Evolutionary conservation across 2,888 invertebrate species (phyloP).

Genomic region (Halictus quadricinctus): DNA sequence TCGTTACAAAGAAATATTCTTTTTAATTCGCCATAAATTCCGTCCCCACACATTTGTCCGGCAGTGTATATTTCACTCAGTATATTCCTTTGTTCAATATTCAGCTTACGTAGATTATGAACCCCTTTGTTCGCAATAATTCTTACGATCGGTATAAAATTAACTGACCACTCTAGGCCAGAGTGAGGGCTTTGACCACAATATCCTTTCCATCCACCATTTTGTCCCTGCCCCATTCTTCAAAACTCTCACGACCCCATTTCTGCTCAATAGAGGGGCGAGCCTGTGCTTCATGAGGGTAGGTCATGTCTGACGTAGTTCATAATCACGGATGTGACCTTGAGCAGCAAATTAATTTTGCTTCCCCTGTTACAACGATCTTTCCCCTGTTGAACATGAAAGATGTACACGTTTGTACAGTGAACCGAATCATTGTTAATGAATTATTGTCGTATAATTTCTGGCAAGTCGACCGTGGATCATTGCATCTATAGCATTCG

Average conservation of each 20-base stretch:
- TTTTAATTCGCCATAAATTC: background rate
- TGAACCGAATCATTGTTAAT: background rate
- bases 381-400: background rate
- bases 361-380: background rate
- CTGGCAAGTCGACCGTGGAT: background rate
- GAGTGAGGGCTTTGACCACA: constrained; percentile 4
- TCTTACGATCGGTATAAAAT: constrained; percentile 11
- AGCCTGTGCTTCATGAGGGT: background rate
- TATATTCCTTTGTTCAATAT: background rate
- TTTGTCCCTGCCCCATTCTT: constrained; percentile 4
- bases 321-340: constrained; percentile 2
- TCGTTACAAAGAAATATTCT: background rate
- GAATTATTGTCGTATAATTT: background rate
- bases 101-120: constrained; percentile 1
- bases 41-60: too few relatives aligned
- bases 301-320: constrained; percentile 14
- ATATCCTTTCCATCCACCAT: constrained; percentile 15
- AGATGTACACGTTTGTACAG: background rate
- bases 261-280: constrained; percentile 6
- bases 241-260: constrained; percentile 16
- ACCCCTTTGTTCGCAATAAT: constrained; percentile 5
- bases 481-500: background rate
- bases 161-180: constrained; percentile 3
- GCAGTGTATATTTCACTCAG: background rate
- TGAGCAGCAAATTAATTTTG: background rate